phyloP scores from a whole-genome alignment of 2,797 vertebrate species.

The Limosa lapponica region DNA sequence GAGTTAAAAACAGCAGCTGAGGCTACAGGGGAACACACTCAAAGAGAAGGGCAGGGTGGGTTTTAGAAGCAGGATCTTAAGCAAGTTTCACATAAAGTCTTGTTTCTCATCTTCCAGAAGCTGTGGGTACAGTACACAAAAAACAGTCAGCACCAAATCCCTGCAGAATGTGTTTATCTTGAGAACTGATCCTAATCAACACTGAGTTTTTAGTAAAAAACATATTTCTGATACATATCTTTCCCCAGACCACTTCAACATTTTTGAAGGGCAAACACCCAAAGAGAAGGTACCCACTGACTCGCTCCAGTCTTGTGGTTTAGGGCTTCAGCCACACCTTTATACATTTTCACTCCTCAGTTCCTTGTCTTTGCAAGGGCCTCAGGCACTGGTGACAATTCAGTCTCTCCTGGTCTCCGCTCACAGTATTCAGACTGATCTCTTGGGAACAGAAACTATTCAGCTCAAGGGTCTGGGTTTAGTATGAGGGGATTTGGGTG shows the following conservation, averaged over 20 bases:
- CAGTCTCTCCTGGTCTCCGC: not conserved
- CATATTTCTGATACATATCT: not conserved
- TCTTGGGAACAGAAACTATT: not conserved
- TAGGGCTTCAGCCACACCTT: not conserved
- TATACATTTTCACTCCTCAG: not conserved
- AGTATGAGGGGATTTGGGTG: not conserved
- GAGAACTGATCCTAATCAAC: not conserved
- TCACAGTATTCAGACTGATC: not conserved
- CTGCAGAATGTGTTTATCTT: not conserved
- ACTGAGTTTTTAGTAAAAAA: not conserved
- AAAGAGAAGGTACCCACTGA: not conserved
- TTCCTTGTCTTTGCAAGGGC: not conserved
- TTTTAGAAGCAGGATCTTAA: not conserved
- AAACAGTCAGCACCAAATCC: not conserved
- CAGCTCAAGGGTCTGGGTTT: not conserved
- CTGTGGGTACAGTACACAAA: not conserved
- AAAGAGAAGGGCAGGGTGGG: not conserved
- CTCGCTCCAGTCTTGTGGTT: fast-evolving
- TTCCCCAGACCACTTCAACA: not conserved
- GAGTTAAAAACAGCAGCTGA: not conserved
- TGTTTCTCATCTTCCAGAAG: not conserved
- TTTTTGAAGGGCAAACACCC: not conserved
- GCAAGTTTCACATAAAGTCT: not conserved
- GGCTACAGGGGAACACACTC: not conserved
- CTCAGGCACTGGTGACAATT: not conserved